Evolutionary conservation across 2,888 invertebrate species (phyloP).

Genomic region (Chloroclystis v-ata): DNA sequence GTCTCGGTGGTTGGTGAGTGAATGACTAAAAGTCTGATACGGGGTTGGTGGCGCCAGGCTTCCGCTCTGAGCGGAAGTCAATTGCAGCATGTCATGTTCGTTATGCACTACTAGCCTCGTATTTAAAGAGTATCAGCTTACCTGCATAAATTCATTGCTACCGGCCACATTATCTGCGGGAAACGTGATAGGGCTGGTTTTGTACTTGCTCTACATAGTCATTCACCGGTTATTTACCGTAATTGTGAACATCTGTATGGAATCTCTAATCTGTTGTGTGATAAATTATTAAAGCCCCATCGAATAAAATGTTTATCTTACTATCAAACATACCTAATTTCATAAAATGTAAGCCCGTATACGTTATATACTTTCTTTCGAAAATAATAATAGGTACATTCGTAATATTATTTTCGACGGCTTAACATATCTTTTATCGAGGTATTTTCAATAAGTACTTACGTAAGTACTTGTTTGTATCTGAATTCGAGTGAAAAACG

Average conservation of each 20-base stretch:
- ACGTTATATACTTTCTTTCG: too few relatives aligned
- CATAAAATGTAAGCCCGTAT: too few relatives aligned
- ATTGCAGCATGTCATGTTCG: conserved; percentile 64
- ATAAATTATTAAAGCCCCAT: background rate
- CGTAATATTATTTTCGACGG: too few relatives aligned
- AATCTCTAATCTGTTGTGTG: background rate
- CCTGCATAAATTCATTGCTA: conserved; percentile 44
- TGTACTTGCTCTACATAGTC: conserved; percentile 25
- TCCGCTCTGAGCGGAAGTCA: conserved; percentile 65
- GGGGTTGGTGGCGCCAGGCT: conserved; percentile 62
- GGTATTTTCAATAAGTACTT: background rate
- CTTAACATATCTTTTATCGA: too few relatives aligned
- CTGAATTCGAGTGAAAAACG: conserved; percentile 28
- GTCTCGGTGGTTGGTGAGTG: conserved; percentile 46
- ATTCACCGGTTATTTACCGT: conserved; percentile 22
- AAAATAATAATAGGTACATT: too few relatives aligned
- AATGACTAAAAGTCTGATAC: conserved; percentile 48
- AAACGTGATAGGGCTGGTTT: conserved; percentile 29
- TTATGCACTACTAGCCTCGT: conserved; percentile 58
- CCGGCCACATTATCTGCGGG: conserved; percentile 33
- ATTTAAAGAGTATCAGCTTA: conserved; percentile 48
- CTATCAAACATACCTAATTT: too few relatives aligned
- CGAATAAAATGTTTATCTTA: too few relatives aligned
- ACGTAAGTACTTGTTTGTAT: background rate
- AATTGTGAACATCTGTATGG: background rate